Conservation (phyloP, 2,797 vertebrate genomes). For the Danio albolineatus region DNA sequence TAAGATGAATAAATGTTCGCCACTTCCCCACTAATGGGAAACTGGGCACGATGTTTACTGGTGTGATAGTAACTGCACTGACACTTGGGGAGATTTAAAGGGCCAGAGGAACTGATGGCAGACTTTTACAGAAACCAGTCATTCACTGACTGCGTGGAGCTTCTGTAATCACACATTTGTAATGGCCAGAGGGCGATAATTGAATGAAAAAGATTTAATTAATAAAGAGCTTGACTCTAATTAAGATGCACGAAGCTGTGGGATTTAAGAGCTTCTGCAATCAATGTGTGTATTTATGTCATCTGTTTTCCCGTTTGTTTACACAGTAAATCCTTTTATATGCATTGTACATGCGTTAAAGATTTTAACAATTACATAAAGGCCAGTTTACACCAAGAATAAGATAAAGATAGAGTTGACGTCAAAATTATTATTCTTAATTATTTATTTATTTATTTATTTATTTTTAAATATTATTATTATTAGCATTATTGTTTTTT, state of each 20-base stretch:
- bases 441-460: too few species aligned
- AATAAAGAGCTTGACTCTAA: constrained; percentile 36
- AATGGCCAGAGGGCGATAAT: constrained; percentile 31
- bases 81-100: constrained; percentile 13
- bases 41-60: not conserved
- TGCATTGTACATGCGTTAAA: not conserved
- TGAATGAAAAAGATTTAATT: constrained; percentile 25
- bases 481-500: too few species aligned
- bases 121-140: not conserved
- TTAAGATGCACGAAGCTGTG: constrained; percentile 21
- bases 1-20: not conserved
- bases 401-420: too few species aligned
- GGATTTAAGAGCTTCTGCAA: constrained; percentile 27
- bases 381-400: too few species aligned
- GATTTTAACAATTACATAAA: not conserved
- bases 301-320: not conserved
- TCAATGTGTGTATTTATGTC: constrained; percentile 9
- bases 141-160: constrained; percentile 19
- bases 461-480: too few species aligned
- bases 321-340: constrained; percentile 3
- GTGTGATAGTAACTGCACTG: constrained; percentile 3
- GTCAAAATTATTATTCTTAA: too few species aligned
- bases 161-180: constrained; percentile 23
- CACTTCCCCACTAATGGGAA: not conserved
- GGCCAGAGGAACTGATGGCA: constrained; percentile 16